Percentiles rank a stretch among this genome's conserved stretches.
These are phyloP conservation scores for Vimba vimba DNA, from an alignment of 2,113 vertebrate species.

Conservation along the genomic window DNA sequence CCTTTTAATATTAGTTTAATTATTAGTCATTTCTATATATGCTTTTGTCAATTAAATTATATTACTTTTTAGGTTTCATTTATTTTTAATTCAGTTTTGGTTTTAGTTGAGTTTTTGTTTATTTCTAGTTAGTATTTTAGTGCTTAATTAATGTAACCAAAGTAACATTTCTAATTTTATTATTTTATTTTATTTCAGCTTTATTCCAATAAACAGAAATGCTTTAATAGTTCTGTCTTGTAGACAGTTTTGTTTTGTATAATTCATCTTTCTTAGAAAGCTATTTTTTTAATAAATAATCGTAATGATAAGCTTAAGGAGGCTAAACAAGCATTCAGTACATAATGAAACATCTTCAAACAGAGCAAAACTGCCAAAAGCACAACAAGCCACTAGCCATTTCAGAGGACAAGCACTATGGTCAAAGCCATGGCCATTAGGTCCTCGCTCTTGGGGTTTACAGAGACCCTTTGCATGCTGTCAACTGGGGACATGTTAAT, in stretches of 20 bases:
- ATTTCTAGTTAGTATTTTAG: background rate
- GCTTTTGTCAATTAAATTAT: background rate
- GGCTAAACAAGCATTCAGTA: background rate
- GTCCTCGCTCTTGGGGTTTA: slow-evolving; percentile 36
- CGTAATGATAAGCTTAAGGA: too few species aligned
- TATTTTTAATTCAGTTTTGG: background rate
- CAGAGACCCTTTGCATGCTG: slow-evolving; percentile 35
- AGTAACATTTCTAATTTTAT: background rate
- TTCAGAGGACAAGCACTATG: slow-evolving; percentile 49
- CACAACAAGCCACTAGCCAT: slow-evolving; percentile 28
- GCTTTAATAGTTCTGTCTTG: too few species aligned
- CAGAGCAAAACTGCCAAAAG: slow-evolving; percentile 27
- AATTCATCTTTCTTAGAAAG: background rate
- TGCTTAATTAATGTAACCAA: background rate
- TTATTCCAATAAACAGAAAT: background rate
- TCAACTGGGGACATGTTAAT: slow-evolving; percentile 62
- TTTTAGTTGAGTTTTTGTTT: background rate
- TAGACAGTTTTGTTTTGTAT: background rate
- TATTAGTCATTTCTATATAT: background rate
- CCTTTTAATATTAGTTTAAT: background rate
- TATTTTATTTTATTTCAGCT: background rate
- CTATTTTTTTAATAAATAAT: background rate
- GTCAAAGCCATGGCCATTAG: slow-evolving; percentile 47
- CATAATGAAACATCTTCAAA: background rate
- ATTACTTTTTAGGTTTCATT: too few species aligned